phyloP scores from a whole-genome alignment of 2,113 vertebrate species.

The Trogon surrucura region DNA sequence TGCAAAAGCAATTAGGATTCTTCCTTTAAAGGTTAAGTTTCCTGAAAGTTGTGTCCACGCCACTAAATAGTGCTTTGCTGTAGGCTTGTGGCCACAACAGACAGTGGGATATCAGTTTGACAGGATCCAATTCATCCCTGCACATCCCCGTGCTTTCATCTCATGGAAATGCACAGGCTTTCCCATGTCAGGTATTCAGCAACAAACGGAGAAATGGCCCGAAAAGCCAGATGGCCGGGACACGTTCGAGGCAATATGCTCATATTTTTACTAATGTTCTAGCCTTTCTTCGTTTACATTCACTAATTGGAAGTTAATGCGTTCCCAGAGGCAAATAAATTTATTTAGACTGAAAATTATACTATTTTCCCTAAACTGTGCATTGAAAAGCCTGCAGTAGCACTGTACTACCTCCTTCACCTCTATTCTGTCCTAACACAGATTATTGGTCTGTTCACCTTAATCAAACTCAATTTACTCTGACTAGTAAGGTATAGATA shows the following conservation, averaged over 20 bases:
- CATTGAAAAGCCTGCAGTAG: not conserved
- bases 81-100: rapidly evolving
- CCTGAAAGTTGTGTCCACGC: not conserved
- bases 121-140: not conserved
- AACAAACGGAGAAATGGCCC: not conserved
- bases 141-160: not conserved
- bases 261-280: not conserved
- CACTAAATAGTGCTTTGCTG: not conserved
- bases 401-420: not conserved
- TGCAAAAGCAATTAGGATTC: not conserved
- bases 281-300: slow-evolving; percentile 3
- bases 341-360: not conserved
- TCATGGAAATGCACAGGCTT: not conserved
- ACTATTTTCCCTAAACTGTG: not conserved
- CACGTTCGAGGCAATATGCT: not conserved
- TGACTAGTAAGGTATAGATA: not conserved
- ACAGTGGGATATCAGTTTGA: not conserved
- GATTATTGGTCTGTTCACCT: not conserved
- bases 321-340: not conserved
- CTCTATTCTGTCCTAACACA: not conserved
- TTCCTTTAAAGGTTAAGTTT: not conserved
- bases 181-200: not conserved
- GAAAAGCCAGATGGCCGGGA: not conserved
- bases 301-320: slow-evolving; percentile 20
- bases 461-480: not conserved